Base-by-base conservation (phyloP, 1,140 invertebrate genomes). In the Bombyx mori region DNA sequence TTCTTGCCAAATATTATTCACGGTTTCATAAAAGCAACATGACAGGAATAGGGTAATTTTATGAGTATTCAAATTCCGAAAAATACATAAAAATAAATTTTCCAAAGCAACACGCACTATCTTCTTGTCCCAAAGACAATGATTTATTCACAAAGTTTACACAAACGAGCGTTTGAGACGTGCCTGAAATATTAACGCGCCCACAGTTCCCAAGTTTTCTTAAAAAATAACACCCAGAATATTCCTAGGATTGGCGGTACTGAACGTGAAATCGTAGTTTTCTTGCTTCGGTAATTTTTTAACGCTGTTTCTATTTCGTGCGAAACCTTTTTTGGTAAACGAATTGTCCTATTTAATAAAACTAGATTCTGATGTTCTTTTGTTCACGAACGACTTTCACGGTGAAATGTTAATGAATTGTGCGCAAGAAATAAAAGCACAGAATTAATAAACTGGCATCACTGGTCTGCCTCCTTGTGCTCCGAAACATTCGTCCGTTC, bases 81-180 rank as follows among this genome's bases (percentile, higher is more conserved):
- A 72, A 71, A 72, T 69, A 67, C 26, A 35, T 69, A 70, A 68
- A 71, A 71, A 68, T 61, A 79, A 79, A 79, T 79, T 79, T 76
- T 63, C 69, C 73, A 75, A 74, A 79, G 73, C 68, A 79, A 73
- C 71, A 79, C 75, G 75, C 71, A 79, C 75, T 77, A 77, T 79
- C 71, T 79, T 64, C 69, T 79, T 76, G 75, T 79, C 73, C 62
- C 64, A 56, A 69, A 75, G 66, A 73, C 66, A 72, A 79, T 79
- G 75, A 79, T 79, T 79, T 79, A 79, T 79, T 79, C 75, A 76
- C 58, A 57, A 60, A 54, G 22, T 54, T 10, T 58, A 44, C 49
- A 54, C 61, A 71, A 54, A 71, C 73, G 62, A 58, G 63, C 71
- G 68, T 68, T 60, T 62, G n/a, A 58, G 57, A 62, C 56, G 63